Evolutionary conservation across 2,113 vertebrate species (phyloP), one percentile per base, ranked within the genome.

Genomic region (Gasterosteus aculeatus): DNA sequence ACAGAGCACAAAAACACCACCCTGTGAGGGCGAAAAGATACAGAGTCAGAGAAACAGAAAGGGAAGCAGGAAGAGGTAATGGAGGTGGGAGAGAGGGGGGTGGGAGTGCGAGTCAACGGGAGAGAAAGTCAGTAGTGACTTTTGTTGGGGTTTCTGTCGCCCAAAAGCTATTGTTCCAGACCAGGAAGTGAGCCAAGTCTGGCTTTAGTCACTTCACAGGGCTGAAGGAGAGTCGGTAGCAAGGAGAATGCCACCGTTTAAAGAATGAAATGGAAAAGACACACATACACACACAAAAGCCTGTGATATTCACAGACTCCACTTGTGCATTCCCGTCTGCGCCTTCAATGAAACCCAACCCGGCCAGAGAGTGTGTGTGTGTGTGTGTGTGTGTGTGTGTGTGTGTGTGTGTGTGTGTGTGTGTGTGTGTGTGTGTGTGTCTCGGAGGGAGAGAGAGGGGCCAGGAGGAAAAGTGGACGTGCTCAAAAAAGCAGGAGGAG

Each of bases 271-370:
- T 70, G 78, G 71, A 60, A 75, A 78, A 74, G 63, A 83, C 22
- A 68, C 79, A 72, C 72, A 78, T 64, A 81, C 70, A 80, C 78
- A 72, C 73, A 78, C 67, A 83, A 77, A 90, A 81, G 88, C 82
- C 78, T 77, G 73, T 39, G 85, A 92, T 88, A 92, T 89, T 94
- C 91, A 86, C 86, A 84, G 89, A 53, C 85, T 90, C 87, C 93
- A 92, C 89, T 92, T 89, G 90, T 85, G 91, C 92, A 92, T 93
- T 92, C 92, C 88, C 85, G 86, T 88, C 92, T 89, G 87, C n/a
- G 81, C 86, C 87, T 88, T 86, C 65, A 67, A 85, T 92, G 93
- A 93, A 94, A 94, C 88, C 86, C 87, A 88, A 94, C 85, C 89
- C 71, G 51, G 72, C 81, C 69, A 71, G 82, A 77, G 78, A 49